A percentile compares a stretch with the other conserved stretches of the same genome.
Evolutionary conservation across 2,113 vertebrate species (phyloP).

Genomic region (Muscicapa adusta): DNA sequence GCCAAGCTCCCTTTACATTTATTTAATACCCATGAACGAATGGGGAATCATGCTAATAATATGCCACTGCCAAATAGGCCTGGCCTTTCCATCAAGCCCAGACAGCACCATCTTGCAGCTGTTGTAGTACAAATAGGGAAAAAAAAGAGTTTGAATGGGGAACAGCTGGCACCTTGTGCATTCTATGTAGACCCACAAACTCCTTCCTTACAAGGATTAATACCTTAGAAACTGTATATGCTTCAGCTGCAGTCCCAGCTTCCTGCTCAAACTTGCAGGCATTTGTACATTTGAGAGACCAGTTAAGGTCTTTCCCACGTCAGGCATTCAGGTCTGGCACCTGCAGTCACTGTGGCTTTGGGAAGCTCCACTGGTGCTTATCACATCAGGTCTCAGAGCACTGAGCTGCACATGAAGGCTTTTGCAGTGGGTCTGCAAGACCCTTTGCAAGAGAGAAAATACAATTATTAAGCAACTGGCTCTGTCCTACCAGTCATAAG

Average conservation of each 20-base stretch:
- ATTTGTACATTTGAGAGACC: background rate
- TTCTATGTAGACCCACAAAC: background rate
- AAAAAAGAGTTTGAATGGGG: background rate
- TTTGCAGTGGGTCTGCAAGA: background rate
- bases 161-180: constrained; percentile 24
- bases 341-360: background rate
- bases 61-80: background rate
- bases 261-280: background rate
- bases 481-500: background rate
- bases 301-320: background rate
- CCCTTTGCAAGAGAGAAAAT: background rate
- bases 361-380: background rate
- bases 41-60: constrained; percentile 2
- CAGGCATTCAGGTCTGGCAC: background rate
- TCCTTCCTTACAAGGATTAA: background rate
- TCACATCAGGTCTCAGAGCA: background rate
- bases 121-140: background rate
- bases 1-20: background rate
- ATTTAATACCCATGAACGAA: background rate
- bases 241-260: background rate
- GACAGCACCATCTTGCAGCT: constrained; percentile 20
- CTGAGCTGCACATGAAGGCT: background rate
- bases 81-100: background rate
- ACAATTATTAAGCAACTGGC: background rate
- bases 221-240: background rate